phyloP scores from a whole-genome alignment of 92 coral and sea anemone species.

The Porites divaricata region DNA sequence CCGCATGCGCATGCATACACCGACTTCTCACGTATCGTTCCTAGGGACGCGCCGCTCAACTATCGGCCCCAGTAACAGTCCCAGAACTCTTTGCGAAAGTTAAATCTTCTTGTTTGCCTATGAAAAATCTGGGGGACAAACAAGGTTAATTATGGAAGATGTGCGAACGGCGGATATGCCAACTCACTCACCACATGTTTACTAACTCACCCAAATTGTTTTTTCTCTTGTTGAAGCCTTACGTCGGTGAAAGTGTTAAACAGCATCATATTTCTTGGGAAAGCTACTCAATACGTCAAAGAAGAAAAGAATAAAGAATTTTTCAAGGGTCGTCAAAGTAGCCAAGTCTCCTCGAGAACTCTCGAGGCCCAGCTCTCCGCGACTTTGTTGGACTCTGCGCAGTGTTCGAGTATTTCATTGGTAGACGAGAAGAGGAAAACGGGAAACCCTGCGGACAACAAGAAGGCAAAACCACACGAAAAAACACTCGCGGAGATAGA shows the following conservation, averaged over 20 bases:
- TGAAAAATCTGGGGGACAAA: no score
- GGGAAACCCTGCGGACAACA: background rate
- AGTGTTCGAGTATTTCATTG: slow-evolving; percentile 25
- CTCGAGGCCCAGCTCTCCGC: slow-evolving; percentile 45
- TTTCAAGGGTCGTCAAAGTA: background rate
- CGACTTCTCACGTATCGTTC: no score
- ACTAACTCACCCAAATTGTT: background rate
- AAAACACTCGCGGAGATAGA: slow-evolving; percentile 93
- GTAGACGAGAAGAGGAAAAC: slow-evolving; percentile 21
- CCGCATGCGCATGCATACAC: no score
- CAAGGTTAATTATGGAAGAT: no score
- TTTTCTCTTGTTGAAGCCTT: slow-evolving; percentile 57
- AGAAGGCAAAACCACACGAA: slow-evolving; percentile 51
- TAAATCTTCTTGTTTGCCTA: no score
- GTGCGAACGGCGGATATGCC: no score
- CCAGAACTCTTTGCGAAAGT: no score
- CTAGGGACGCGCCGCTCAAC: no score
- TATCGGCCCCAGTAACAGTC: no score
- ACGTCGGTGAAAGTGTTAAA: slow-evolving; percentile 88
- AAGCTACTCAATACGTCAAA: slow-evolving; percentile 85
- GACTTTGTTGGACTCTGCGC: slow-evolving; percentile 45
- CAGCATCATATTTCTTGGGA: slow-evolving; percentile 95
- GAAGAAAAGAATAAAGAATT: slow-evolving; percentile 71
- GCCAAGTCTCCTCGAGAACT: slow-evolving; percentile 24
- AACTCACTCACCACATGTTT: no score